Evolutionary conservation across 2,113 vertebrate genomes (phyloP).

Genomic region (Rhadina sibilatrix): DNA sequence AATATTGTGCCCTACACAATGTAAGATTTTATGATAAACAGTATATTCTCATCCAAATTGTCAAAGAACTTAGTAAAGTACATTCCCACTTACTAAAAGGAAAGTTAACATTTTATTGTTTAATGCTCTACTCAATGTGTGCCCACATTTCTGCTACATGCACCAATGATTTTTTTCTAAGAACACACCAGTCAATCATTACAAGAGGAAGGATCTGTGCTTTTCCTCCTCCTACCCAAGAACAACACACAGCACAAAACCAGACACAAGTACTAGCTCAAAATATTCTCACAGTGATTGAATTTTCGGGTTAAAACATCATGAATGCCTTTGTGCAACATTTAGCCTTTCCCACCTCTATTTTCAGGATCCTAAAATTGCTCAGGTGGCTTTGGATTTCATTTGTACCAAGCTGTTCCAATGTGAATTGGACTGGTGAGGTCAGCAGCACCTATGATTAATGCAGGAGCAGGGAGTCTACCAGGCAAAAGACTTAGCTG

Average conservation of each 20-base stretch:
- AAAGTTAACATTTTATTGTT: background rate
- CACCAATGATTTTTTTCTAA: background rate
- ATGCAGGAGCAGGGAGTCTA: constrained; percentile 23
- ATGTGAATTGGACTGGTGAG: constrained; percentile 22
- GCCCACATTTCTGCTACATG: background rate
- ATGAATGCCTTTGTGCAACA: background rate
- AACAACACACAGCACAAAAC: background rate
- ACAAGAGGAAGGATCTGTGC: background rate
- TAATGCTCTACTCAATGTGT: background rate
- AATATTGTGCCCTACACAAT: background rate
- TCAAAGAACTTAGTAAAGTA: background rate
- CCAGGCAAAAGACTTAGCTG: background rate
- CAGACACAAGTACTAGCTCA: background rate
- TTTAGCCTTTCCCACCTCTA: background rate
- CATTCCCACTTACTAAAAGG: background rate
- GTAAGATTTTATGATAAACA: background rate
- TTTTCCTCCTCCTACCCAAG: background rate
- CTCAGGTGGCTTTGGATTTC: background rate
- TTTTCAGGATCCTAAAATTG: background rate
- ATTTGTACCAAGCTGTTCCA: background rate
- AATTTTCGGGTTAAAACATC: background rate
- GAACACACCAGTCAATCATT: constrained; percentile 4
- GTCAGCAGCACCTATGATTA: constrained; percentile 12
- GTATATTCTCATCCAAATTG: background rate
- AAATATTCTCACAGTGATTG: background rate